Conservation (phyloP, 1,140 invertebrate genomes). For the Tetragnatha versicolor region DNA sequence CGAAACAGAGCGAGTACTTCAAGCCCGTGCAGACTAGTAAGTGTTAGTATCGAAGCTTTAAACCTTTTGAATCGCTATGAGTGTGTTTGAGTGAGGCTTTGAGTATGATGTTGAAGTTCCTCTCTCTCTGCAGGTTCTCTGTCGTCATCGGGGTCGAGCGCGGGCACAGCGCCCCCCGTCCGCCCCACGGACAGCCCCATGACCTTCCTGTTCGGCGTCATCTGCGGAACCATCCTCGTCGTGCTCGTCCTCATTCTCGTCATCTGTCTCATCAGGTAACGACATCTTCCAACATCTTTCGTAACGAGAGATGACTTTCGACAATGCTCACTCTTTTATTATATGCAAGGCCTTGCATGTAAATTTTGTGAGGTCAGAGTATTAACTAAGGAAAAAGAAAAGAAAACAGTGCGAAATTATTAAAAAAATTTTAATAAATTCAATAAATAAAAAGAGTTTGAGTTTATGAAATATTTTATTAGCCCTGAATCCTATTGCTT, state of each 20-base stretch:
- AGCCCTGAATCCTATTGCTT: too few relatives aligned
- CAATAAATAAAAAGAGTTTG: too few relatives aligned
- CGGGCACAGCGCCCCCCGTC: constrained; percentile 49
- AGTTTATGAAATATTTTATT: too few relatives aligned
- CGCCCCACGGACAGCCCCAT: constrained; percentile 45
- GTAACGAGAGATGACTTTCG: too few relatives aligned
- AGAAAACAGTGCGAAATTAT: too few relatives aligned
- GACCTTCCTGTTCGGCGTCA: constrained; percentile 57
- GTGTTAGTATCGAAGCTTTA: constrained; percentile 54
- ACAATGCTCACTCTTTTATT: too few relatives aligned
- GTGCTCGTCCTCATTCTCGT: constrained; percentile 57
- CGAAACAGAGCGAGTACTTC: constrained; percentile 56
- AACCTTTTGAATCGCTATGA: too few relatives aligned
- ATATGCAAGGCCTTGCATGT: too few relatives aligned
- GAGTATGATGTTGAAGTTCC: neutral
- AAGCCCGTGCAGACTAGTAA: constrained; percentile 56
- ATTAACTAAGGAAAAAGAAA: too few relatives aligned
- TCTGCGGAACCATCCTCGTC: constrained; percentile 57
- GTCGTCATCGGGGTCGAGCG: constrained; percentile 55
- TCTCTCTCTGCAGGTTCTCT: constrained; percentile 31
- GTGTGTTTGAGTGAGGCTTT: too few relatives aligned
- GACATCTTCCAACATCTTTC: neutral
- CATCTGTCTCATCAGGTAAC: constrained; percentile 56
- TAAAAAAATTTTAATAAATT: too few relatives aligned
- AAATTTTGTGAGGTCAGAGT: too few relatives aligned